Evolutionary conservation across 2,888 invertebrate species (phyloP).

Genomic region (Pristionchus mayeri): DNA sequence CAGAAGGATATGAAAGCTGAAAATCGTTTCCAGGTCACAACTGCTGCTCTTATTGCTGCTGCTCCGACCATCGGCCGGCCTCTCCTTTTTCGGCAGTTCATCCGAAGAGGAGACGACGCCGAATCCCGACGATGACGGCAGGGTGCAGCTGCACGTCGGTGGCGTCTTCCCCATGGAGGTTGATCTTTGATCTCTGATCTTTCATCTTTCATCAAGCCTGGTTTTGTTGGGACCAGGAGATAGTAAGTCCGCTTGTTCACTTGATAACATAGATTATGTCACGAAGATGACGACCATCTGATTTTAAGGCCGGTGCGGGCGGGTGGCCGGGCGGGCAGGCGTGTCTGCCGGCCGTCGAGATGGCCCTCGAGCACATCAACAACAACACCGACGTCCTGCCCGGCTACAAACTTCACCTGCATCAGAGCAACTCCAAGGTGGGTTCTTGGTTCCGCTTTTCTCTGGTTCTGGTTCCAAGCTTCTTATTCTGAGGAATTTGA

Average conservation of each 20-base stretch:
- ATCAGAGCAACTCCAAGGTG: conserved; percentile 75
- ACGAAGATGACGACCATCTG: too few relatives aligned
- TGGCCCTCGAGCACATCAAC: conserved; percentile 95
- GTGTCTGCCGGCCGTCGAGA: conserved; percentile 95
- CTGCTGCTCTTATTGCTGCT: neutral
- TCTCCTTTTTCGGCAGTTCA: conserved; percentile 20
- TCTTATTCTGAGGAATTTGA: neutral
- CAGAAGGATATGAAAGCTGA: too few relatives aligned
- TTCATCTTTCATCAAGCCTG: too few relatives aligned
- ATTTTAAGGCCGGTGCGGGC: conserved; percentile 79
- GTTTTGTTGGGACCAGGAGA: too few relatives aligned
- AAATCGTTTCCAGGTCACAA: conserved; percentile 14
- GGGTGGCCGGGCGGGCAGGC: conserved; percentile 98
- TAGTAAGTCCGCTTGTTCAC: neutral
- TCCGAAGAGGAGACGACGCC: neutral
- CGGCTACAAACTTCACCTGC: conserved; percentile 71
- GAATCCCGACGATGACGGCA: conserved; percentile 52
- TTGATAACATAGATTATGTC: too few relatives aligned
- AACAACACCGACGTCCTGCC: conserved; percentile 67
- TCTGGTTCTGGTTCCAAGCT: neutral
- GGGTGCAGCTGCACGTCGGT: conserved; percentile 86
- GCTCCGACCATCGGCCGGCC: neutral
- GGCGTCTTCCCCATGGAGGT: conserved; percentile 93
- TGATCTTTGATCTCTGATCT: too few relatives aligned
- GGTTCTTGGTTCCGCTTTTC: neutral